Base-by-base conservation (phyloP, 2,113 vertebrate genomes). In the Recurvirostra avosetta region DNA sequence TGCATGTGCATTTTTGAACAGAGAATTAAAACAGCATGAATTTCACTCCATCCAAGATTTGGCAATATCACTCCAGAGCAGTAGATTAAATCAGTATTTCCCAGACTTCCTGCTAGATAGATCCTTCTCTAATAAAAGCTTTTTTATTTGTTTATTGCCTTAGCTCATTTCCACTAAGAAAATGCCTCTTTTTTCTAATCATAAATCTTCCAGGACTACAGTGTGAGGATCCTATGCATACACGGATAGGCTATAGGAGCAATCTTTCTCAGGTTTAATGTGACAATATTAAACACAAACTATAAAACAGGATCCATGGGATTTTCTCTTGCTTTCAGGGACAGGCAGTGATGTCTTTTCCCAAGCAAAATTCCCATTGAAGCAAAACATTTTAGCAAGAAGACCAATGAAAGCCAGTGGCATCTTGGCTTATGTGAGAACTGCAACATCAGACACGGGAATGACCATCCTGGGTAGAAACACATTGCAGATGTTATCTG, bases 71-170 rank as follows among this genome's bases (percentile, higher is more conserved):
- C 38, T 38, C 38, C 45, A 85, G 71, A 94, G 49, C 45, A 76
- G 49, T 30, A 82, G 73, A 89, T 92, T 85, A 91, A 86, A 92
- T 95, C 92, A 89, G 86, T 74, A 76, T 92, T 94, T 89, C 84
- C 47, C 66, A 91, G n/a, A 85, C 55, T 95, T 97, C 85, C 63
- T 8, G 29, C 23, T 91, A 76, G 63, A 85, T 93, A 9, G 62
- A 67, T 70, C 74, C 43, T 61, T 89, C 52, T 53, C 74, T 90
- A 92, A 83, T 82, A 90, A 92, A 94, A 94, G 6, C 6, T 41
- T 70, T 81, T 93, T 34, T 8, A 68, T 88, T 95, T 94, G 82
- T 83, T 94, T 94, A 88, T 90, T 94, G 77, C 63, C 58, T 85
- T 90, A 90, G 55, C 45, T 95, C 41, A 67, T 86, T 95, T 94